Percentiles rank a stretch among this genome's conserved stretches.
Conservation (phyloP, 2,888 invertebrate genomes). For the Amphiduros pacificus region DNA sequence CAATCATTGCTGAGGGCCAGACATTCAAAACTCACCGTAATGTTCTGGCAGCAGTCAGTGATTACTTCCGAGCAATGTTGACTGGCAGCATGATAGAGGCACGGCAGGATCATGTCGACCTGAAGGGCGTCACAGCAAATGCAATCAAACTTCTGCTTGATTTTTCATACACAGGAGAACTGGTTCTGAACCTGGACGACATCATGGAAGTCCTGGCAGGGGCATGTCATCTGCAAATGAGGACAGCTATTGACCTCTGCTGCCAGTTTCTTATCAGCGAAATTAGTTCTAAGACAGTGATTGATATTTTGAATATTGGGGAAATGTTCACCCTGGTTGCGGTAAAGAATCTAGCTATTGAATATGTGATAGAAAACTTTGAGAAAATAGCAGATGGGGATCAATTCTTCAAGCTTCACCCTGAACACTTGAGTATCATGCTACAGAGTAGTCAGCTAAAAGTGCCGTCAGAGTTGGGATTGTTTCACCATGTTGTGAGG, state of each 20-base stretch:
- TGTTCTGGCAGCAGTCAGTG: conserved; percentile 22
- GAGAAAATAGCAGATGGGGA: conserved; percentile 19
- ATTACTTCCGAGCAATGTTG: conserved; percentile 24
- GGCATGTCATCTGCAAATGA: conserved; percentile 24
- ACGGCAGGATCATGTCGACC: conserved; percentile 22
- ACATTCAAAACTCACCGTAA: conserved; percentile 20
- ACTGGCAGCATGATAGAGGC: conserved; percentile 24
- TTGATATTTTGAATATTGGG: conserved; percentile 22
- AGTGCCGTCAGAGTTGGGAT: conserved; percentile 5
- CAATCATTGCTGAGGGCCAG: conserved; percentile 24
- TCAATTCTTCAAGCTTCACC: conserved; percentile 15
- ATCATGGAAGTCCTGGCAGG: conserved; percentile 19
- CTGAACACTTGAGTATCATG: conserved; percentile 10
- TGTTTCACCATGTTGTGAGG: conserved; percentile 13
- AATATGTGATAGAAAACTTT: conserved; percentile 14
- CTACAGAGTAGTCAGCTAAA: conserved; percentile 11
- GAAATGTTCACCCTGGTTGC: conserved; percentile 16
- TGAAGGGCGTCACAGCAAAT: conserved; percentile 23
- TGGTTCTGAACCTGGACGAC: conserved; percentile 19
- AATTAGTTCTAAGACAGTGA: conserved; percentile 13
- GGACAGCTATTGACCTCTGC: conserved; percentile 16
- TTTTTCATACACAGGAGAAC: conserved; percentile 22
- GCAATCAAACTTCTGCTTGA: conserved; percentile 19
- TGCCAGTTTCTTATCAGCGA: conserved; percentile 11
- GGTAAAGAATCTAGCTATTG: conserved; percentile 8